Evolutionary conservation across 1,140 invertebrate species (phyloP).

Genomic region (Drosophila orena): DNA sequence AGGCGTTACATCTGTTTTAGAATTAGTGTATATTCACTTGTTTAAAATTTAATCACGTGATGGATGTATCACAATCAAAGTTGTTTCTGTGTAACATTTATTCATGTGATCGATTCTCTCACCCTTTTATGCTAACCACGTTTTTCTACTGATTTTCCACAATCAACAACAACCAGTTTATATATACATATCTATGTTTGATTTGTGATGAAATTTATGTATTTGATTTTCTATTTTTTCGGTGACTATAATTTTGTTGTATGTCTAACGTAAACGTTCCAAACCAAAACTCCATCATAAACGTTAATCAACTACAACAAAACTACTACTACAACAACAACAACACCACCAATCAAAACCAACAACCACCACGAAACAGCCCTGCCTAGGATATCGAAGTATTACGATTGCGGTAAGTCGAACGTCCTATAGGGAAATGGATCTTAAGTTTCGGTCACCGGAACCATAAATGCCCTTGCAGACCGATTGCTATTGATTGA

Average conservation of each 20-base stretch:
- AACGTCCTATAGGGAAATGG: constrained; percentile 4
- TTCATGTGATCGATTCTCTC: too few relatives aligned
- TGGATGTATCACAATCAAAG: constrained; percentile 1
- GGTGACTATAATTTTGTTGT: constrained; percentile 70
- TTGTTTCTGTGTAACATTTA: not conserved
- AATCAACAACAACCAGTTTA: constrained; percentile 5
- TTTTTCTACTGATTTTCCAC: constrained; percentile 22
- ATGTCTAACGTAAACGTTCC: constrained; percentile 55
- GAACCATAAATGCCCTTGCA: constrained; percentile 11
- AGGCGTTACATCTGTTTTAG: not conserved
- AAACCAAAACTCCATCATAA: constrained; percentile 53
- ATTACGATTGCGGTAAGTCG: constrained; percentile 89
- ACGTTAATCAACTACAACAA: constrained; percentile 63
- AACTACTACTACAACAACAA: constrained; percentile 55
- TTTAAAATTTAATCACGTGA: constrained; percentile 1
- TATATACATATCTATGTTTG: constrained; percentile 22
- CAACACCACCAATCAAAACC: constrained; percentile 50
- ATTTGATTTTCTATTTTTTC: constrained; percentile 79
- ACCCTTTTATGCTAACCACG: not conserved
- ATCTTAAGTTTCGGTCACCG: constrained; percentile 3
- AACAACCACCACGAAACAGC: constrained; percentile 82
- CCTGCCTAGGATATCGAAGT: constrained; percentile 88
- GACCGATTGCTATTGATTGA: constrained; percentile 1
- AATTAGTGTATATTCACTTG: not conserved
- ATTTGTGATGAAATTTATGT: constrained; percentile 64